Evolutionary conservation across 2,113 vertebrate genomes (phyloP).

Genomic region (Seriola rivoliana): DNA sequence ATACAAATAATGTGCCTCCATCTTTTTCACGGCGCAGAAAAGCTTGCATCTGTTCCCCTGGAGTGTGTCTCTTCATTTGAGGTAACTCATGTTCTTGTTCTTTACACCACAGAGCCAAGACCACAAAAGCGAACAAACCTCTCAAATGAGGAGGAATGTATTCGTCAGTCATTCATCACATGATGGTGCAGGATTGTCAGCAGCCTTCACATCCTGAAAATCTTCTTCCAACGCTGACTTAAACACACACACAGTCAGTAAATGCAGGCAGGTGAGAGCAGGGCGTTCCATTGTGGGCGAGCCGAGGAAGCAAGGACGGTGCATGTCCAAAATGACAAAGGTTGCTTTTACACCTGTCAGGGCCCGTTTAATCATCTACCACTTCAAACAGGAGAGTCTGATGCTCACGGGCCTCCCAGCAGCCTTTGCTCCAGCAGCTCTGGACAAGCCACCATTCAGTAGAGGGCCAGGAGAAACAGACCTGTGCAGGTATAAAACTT

Average conservation of each 20-base stretch:
- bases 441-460: conserved; percentile 33
- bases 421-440: conserved; percentile 68
- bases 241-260: conserved; percentile 15
- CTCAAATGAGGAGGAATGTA: conserved; percentile 8
- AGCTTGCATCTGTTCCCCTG: background rate
- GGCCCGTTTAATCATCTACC: conserved; percentile 99
- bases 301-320: conserved; percentile 71
- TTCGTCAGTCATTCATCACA: conserved; percentile 37
- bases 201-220: conserved; percentile 4
- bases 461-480: conserved; percentile 26
- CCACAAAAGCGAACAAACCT: background rate
- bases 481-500: conserved; percentile 64
- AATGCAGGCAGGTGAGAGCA: conserved; percentile 72
- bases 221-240: conserved; percentile 15
- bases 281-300: conserved; percentile 74
- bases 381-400: conserved; percentile 91
- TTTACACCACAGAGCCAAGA: background rate
- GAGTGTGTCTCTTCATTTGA: background rate
- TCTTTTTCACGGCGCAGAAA: conserved; percentile 10
- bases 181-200: conserved; percentile 28
- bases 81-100: background rate
- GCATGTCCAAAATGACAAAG: conserved; percentile 92
- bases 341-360: conserved; percentile 98
- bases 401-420: conserved; percentile 66
- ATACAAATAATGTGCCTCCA: conserved; percentile 49